Evolutionary conservation across 1,140 invertebrate species (phyloP).

Genomic region (Bradysia coprophila): DNA sequence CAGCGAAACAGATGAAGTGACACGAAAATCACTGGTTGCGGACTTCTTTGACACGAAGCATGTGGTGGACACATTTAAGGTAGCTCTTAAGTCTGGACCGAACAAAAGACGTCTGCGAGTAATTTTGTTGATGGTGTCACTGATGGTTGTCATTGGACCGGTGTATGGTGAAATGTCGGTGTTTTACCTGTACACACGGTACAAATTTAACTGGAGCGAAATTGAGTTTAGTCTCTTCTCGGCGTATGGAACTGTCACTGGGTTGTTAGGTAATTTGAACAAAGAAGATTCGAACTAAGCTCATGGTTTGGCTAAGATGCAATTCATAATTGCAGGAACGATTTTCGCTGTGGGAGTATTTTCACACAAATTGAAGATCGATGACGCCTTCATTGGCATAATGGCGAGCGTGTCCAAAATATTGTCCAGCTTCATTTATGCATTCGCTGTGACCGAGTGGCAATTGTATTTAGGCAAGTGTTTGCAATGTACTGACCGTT

Average conservation of each 20-base stretch:
- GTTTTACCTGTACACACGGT: conserved; percentile 58
- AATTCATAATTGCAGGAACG: too few relatives aligned
- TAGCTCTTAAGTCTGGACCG: conserved; percentile 53
- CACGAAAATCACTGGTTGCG: conserved; percentile 21
- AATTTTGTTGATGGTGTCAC: conserved; percentile 54
- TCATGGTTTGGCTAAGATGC: too few relatives aligned
- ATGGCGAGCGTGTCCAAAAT: conserved; percentile 65
- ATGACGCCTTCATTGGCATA: conserved; percentile 60
- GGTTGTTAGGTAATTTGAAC: too few relatives aligned
- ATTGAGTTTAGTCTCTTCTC: conserved; percentile 68
- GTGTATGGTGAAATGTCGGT: conserved; percentile 68
- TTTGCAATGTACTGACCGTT: too few relatives aligned
- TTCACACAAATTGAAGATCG: conserved; percentile 56
- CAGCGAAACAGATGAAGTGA: conserved; percentile 8
- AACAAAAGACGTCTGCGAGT: conserved; percentile 50
- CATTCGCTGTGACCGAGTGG: conserved; percentile 52
- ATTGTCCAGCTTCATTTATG: conserved; percentile 57
- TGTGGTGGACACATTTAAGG: conserved; percentile 49
- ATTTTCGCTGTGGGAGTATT: conserved; percentile 53
- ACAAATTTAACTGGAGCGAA: conserved; percentile 69
- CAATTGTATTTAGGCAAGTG: too few relatives aligned
- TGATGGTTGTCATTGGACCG: conserved; percentile 65
- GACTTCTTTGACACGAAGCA: conserved; percentile 57
- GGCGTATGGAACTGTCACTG: conserved; percentile 59
- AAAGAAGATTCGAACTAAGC: too few relatives aligned